phyloP scores from a whole-genome alignment of 2,888 invertebrate species.

The Hypercompe scribonia region DNA sequence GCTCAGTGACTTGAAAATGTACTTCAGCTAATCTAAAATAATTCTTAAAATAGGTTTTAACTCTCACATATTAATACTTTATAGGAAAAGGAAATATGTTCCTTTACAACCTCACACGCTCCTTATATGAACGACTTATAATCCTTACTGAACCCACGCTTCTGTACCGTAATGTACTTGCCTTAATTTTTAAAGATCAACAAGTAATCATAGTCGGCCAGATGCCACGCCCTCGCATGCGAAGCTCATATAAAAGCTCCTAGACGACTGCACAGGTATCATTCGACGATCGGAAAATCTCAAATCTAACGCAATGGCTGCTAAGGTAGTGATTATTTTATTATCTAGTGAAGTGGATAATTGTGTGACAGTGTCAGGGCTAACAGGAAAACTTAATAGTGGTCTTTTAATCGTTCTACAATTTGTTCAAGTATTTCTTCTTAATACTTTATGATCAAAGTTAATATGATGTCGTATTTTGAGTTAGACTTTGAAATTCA shows the following conservation, averaged over 20 bases:
- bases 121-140: neutral
- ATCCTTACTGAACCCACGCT: conserved; percentile 36
- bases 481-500: neutral
- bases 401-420: neutral
- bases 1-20: neutral
- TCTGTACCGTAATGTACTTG: conserved; percentile 32
- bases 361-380: conserved; percentile 13
- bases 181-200: conserved; percentile 73
- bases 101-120: conserved; percentile 3
- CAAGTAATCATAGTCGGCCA: conserved; percentile 61
- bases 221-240: conserved; percentile 74
- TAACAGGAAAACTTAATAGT: neutral
- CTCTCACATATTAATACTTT: neutral
- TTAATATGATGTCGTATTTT: neutral
- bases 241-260: conserved; percentile 77
- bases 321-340: conserved; percentile 73
- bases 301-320: conserved; percentile 79
- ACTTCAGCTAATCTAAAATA: neutral
- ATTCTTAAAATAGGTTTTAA: no score
- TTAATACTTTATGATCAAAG: neutral
- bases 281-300: conserved; percentile 74
- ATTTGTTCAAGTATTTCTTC: neutral
- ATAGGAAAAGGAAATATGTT: neutral
- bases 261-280: conserved; percentile 65
- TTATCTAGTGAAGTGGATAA: conserved; percentile 51